Evolutionary conservation across 2,888 invertebrate genomes (phyloP), one percentile per base, ranked within the genome.

Genomic region (Folsomia manolachei): DNA sequence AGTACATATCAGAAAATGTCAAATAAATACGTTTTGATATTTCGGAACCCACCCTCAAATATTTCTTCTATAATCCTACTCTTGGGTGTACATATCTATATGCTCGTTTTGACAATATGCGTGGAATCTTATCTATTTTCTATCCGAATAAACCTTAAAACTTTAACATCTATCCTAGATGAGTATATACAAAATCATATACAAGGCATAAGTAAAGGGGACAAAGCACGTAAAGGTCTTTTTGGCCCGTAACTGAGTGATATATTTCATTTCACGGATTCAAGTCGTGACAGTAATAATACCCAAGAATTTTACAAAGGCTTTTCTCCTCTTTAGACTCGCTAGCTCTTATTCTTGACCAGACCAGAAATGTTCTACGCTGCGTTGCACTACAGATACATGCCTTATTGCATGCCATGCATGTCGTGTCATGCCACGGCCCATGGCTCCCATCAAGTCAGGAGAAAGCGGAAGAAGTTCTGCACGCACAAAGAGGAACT

Each of bases 401-500:
- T n/a, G n/a, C n/a, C n/a, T n/a, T n/a, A n/a, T n/a, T n/a, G n/a
- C n/a, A n/a, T n/a, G n/a, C n/a, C n/a, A n/a, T 56, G 21, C 56
- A 56, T 56, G 56, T 56, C 56, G n/a, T n/a, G n/a, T n/a, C n/a
- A n/a, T n/a, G n/a, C n/a, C n/a, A n/a, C n/a, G n/a, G n/a, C n/a
- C n/a, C n/a, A 21, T 56, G 56, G n/a, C 19, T 21, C 56, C 56
- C 56, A 56, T 62, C 62, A 25, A 26, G 63, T 63, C 63, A n/a
- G n/a, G 27, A 18, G 63, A 63, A 63, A 63, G 63, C 63, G 63
- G 63, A 63, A 63, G 27, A 63, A 27, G 21, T 26, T 27, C 63
- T 63, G 26, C 63, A 25, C 26, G 26, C 25, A 26, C 25, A 25
- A 27, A 27, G 62, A 62, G 24, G 27, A 63, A 63, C 63, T 63